Percentiles rank a stretch among this genome's conserved stretches.
Evolutionary conservation across 1,140 invertebrate species (phyloP).

Genomic region (Ridgeia piscesae): DNA sequence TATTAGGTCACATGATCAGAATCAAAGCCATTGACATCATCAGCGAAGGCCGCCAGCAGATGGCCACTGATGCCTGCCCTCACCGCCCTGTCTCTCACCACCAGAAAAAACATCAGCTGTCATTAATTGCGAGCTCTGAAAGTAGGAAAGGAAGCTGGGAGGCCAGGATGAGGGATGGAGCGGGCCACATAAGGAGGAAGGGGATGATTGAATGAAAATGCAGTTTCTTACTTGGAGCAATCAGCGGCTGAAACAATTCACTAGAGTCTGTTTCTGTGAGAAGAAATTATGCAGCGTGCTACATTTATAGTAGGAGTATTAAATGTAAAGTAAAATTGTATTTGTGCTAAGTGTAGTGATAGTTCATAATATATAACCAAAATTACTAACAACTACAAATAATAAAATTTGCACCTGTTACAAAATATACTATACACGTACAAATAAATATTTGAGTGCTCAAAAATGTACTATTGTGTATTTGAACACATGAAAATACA

Average conservation of each 20-base stretch:
- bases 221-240: not conserved
- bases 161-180: not conserved
- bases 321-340: too few species aligned
- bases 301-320: too few species aligned
- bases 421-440: not conserved
- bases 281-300: not conserved
- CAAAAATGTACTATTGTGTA: too few species aligned
- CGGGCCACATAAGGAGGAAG: not conserved
- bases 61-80: not conserved
- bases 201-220: not conserved
- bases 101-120: not conserved
- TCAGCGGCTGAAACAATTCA: not conserved
- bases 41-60: not conserved
- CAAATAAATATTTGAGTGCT: too few species aligned
- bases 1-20: not conserved
- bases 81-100: not conserved
- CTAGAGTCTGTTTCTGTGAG: not conserved
- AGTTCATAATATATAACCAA: too few species aligned
- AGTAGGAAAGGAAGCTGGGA: not conserved
- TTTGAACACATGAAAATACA: too few species aligned
- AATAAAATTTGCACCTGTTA: too few species aligned
- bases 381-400: too few species aligned
- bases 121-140: not conserved
- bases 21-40: not conserved
- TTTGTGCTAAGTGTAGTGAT: too few species aligned